phyloP scores from a whole-genome alignment of 1,140 invertebrate genomes.

The Metopolophium dirhodum region DNA sequence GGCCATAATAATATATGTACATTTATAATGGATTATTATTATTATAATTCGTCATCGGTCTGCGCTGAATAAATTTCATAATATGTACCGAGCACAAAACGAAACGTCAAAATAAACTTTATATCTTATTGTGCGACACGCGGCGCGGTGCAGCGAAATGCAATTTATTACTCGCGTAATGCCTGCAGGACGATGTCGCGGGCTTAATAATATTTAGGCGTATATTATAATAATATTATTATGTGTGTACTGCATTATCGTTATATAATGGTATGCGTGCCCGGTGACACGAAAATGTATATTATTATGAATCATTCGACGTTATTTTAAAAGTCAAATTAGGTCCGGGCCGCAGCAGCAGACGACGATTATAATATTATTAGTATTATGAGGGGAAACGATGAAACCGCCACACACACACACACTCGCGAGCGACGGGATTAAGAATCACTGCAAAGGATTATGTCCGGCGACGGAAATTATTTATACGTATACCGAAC shows the following conservation, averaged over 20 bases:
- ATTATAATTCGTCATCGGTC: background rate
- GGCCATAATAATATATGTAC: background rate
- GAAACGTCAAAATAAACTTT: slow-evolving; percentile 32
- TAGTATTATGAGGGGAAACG: background rate
- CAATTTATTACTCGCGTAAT: background rate
- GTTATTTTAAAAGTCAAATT: slow-evolving; percentile 53
- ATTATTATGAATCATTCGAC: background rate
- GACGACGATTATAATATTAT: background rate
- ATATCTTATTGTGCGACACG: background rate
- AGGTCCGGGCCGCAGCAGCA: slow-evolving; percentile 19
- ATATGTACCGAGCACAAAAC: no score
- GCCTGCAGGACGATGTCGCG: background rate
- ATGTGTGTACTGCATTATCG: background rate
- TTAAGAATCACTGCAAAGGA: slow-evolving; percentile 43
- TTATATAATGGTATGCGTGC: no score
- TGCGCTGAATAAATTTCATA: background rate
- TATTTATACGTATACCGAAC: background rate
- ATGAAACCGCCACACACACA: background rate
- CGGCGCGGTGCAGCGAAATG: background rate
- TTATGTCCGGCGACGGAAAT: slow-evolving; percentile 7
- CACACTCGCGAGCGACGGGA: background rate
- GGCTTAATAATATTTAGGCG: background rate
- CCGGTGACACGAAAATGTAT: background rate
- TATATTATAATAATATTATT: background rate
- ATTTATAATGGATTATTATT: slow-evolving; percentile 11